phyloP scores from a whole-genome alignment of 2,797 vertebrate genomes.

The Sphenodon punctatus region DNA sequence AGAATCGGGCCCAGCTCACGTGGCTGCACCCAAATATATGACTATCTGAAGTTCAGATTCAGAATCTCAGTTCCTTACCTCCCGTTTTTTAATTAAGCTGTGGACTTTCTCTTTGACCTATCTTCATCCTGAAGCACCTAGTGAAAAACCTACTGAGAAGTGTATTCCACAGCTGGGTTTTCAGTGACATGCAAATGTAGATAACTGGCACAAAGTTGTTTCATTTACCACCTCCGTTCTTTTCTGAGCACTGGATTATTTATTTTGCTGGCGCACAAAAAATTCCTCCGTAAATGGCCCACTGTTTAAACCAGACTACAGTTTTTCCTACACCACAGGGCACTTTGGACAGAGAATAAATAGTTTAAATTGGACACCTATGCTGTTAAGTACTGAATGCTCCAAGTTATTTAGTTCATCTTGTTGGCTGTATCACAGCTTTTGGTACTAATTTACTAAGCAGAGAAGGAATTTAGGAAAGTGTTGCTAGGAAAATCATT shows the following conservation, averaged over 20 bases:
- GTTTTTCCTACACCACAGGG: not conserved
- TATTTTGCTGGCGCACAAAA: not conserved
- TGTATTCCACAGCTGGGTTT: not conserved
- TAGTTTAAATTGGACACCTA: not conserved
- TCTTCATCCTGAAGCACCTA: not conserved
- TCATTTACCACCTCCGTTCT: not conserved
- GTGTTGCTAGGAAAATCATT: not conserved
- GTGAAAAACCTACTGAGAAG: not conserved
- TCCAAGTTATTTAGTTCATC: not conserved
- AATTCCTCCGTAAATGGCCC: not conserved
- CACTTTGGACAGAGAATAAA: not conserved
- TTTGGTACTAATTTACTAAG: conserved; percentile 54
- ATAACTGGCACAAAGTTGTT: not conserved
- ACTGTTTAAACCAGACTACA: not conserved
- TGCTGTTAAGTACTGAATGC: not conserved
- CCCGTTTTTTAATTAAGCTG: not conserved
- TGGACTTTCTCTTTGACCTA: not conserved
- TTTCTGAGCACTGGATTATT: not conserved
- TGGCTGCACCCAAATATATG: accelerated
- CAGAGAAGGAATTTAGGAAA: conserved; percentile 59
- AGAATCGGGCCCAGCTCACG: too few relatives aligned
- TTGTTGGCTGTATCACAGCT: not conserved
- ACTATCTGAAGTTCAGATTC: not conserved
- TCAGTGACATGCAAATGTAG: too few relatives aligned
- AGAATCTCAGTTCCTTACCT: not conserved